Evolutionary conservation across 2,113 vertebrate species (phyloP).

Genomic region (Stomatorhinus ivindoensis): DNA sequence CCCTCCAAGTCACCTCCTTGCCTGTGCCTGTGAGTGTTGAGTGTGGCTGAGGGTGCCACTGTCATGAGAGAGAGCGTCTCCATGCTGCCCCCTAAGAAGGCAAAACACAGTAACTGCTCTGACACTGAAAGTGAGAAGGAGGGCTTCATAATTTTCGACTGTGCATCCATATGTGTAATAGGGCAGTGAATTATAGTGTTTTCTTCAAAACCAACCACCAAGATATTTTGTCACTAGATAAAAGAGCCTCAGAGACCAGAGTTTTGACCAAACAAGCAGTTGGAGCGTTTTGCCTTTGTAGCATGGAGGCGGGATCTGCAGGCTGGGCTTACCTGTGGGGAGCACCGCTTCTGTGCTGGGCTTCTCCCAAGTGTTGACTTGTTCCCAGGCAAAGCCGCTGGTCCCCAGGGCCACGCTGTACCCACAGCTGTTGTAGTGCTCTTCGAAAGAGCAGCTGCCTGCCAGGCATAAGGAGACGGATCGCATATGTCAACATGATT

Average conservation of each 20-base stretch:
- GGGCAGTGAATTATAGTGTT: neutral
- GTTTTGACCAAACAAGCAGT: neutral
- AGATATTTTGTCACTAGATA: neutral
- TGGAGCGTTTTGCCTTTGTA: neutral
- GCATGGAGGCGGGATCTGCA: neutral
- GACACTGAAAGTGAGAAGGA: neutral
- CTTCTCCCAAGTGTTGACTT: constrained; percentile 94
- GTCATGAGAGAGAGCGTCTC: neutral
- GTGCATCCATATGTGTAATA: neutral
- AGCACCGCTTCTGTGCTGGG: constrained; percentile 80
- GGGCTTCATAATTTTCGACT: neutral
- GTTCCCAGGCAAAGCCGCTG: constrained; percentile 95
- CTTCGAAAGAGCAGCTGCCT: constrained; percentile 92
- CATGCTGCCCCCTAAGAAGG: neutral
- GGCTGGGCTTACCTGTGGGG: constrained; percentile 72
- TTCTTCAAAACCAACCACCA: neutral
- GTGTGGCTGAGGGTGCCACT: neutral
- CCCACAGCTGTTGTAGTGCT: constrained; percentile 87
- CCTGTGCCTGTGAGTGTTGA: neutral
- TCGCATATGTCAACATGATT: constrained; percentile 51
- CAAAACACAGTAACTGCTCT: neutral
- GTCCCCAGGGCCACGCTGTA: constrained; percentile 90
- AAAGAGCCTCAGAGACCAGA: neutral
- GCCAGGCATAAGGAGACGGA: constrained; percentile 34
- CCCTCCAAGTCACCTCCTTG: neutral